Conservation (phyloP, 2,797 vertebrate species). For the Enteromius viviparus region DNA sequence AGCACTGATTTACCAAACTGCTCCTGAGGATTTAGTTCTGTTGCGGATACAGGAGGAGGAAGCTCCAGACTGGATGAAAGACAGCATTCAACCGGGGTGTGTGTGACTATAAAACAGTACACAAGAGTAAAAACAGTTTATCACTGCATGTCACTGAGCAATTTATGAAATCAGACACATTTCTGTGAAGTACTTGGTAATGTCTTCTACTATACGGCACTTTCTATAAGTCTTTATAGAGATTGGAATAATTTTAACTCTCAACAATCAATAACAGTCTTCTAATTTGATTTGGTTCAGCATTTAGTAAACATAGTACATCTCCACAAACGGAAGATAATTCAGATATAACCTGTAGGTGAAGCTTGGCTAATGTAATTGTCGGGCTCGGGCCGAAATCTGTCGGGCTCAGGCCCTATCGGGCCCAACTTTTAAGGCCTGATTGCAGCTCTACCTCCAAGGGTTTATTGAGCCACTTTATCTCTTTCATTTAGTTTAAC, state of each 20-base stretch:
- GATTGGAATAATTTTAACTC: not conserved
- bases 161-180: not conserved
- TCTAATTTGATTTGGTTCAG: slow-evolving; percentile 7
- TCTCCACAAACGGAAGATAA: not conserved
- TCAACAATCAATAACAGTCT: not conserved
- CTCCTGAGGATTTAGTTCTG: no score
- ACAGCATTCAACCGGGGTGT: not conserved
- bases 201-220: not conserved
- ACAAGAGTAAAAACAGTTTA: not conserved
- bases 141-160: not conserved
- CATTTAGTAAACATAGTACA: not conserved
- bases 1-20: no score
- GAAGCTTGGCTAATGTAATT: not conserved
- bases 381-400: no score
- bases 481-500: no score
- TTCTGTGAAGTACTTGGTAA: not conserved
- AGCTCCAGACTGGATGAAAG: not conserved
- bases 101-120: not conserved
- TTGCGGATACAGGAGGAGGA: not conserved
- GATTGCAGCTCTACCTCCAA: no score
- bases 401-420: no score
- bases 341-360: not conserved
- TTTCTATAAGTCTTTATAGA: not conserved
- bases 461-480: no score
- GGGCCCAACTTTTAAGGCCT: no score